These are phyloP conservation scores for Pocillopora damicornis DNA, from an alignment of 64 coral and sea anemone species.

Conservation along the genomic window DNA sequence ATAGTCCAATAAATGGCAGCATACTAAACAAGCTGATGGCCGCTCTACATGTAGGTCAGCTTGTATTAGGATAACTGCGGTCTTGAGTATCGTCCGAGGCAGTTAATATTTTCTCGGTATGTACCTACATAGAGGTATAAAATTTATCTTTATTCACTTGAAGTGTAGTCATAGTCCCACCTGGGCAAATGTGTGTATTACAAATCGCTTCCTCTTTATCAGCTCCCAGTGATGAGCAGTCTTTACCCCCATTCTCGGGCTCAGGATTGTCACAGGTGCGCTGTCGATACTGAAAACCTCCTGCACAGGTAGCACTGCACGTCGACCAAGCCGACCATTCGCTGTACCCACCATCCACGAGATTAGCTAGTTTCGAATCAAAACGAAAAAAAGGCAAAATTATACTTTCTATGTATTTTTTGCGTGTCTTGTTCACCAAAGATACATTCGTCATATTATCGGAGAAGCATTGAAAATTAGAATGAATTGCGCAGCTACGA, in stretches of 20 bases:
- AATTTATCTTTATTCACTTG: too few species aligned
- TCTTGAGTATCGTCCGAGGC: too few species aligned
- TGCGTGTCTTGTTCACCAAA: too few species aligned
- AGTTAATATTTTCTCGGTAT: too few species aligned
- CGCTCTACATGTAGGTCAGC: too few species aligned
- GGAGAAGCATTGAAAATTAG: too few species aligned
- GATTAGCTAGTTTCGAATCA: not conserved
- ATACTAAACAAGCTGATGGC: too few species aligned
- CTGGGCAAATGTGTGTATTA: conserved; percentile 19
- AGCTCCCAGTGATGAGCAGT: conserved; percentile 20
- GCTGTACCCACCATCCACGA: conserved; percentile 27
- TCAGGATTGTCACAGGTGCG: conserved; percentile 10
- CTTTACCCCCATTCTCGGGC: conserved; percentile 6
- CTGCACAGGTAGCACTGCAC: conserved; percentile 27
- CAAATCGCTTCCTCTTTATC: conserved; percentile 11
- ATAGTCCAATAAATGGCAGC: too few species aligned
- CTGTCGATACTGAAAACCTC: conserved; percentile 2
- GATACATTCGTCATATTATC: too few species aligned
- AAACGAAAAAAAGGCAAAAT: not conserved
- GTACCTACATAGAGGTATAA: too few species aligned
- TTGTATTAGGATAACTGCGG: too few species aligned
- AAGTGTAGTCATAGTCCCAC: not conserved
- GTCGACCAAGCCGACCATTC: conserved; percentile 36
- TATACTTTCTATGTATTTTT: not conserved
- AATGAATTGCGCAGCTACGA: too few species aligned